Evolutionary conservation across 53 echinoderm and acorn worm genomes (phyloP).

Genomic region (Hippasteria phrygiana): DNA sequence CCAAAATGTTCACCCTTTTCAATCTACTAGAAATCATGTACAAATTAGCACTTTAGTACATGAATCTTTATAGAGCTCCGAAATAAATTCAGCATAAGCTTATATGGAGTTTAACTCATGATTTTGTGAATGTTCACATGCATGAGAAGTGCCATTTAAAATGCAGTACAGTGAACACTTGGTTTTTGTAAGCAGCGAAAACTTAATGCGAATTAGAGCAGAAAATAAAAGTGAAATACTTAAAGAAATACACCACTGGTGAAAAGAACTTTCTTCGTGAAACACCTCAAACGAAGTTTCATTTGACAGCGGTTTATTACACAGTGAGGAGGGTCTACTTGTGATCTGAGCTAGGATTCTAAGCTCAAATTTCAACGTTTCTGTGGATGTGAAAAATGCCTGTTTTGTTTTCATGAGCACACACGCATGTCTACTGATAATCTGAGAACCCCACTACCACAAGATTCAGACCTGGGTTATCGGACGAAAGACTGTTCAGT

Average conservation of each 20-base stretch:
- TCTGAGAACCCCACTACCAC: slow-evolving; percentile 46
- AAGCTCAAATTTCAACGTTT: background rate
- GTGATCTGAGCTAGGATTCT: too few species aligned
- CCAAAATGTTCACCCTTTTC: background rate
- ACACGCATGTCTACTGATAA: slow-evolving; percentile 28
- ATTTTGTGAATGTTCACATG: slow-evolving; percentile 15
- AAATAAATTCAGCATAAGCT: too few species aligned
- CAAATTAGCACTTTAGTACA: too few species aligned
- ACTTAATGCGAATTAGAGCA: background rate
- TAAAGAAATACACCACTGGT: too few species aligned
- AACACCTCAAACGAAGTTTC: too few species aligned
- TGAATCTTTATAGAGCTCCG: too few species aligned
- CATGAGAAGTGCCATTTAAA: slow-evolving; percentile 1
- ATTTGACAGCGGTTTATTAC: too few species aligned
- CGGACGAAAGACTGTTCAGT: slow-evolving; percentile 38
- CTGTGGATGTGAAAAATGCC: background rate
- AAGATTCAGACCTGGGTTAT: slow-evolving; percentile 55
- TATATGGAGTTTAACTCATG: too few species aligned
- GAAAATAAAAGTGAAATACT: too few species aligned
- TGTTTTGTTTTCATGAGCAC: slow-evolving; percentile 19
- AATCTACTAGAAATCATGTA: background rate
- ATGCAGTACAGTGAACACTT: slow-evolving; percentile 27
- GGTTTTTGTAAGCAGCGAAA: background rate
- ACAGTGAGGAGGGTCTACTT: too few species aligned
- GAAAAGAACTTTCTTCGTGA: too few species aligned